A percentile compares a stretch with the other conserved stretches of the same genome.
Conservation (phyloP, 2,113 vertebrate genomes). For the Macrotis lagotis region DNA sequence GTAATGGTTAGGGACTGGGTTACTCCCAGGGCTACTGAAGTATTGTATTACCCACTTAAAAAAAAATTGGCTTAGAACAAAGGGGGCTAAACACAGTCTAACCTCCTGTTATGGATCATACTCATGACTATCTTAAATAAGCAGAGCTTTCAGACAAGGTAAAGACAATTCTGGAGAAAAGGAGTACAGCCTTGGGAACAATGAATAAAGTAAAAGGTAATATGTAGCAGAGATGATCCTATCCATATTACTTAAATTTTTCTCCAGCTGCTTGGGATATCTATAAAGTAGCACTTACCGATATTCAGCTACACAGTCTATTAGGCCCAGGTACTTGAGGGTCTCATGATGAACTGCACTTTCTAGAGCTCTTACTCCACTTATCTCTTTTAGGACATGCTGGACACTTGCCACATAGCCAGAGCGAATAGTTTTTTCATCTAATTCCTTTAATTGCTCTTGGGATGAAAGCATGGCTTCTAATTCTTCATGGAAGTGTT, state of each 20-base stretch:
- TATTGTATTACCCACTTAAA: background rate
- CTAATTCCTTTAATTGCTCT: slow-evolving; percentile 58
- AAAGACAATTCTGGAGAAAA: background rate
- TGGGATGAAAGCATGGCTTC: slow-evolving; percentile 85
- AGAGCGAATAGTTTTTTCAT: slow-evolving; percentile 58
- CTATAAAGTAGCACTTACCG: slow-evolving; percentile 83
- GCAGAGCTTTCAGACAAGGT: background rate
- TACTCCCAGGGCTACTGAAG: background rate
- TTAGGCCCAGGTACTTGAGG: slow-evolving; percentile 90
- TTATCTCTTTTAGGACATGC: slow-evolving; percentile 88
- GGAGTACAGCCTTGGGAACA: background rate
- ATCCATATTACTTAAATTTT: background rate
- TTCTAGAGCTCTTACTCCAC: slow-evolving; percentile 90
- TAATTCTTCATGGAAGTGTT: slow-evolving; percentile 89
- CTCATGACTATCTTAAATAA: slow-evolving; percentile 34
- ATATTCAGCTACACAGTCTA: slow-evolving; percentile 95
- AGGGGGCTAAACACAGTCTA: background rate
- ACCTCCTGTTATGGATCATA: background rate
- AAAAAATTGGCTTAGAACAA: background rate
- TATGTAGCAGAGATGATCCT: background rate
- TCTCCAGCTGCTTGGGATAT: background rate
- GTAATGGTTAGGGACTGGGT: background rate
- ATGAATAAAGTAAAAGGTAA: background rate
- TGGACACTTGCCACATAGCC: slow-evolving; percentile 91
- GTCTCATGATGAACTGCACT: slow-evolving; percentile 90